Base-by-base conservation (phyloP, 2,797 vertebrate genomes). In the Champsocephalus gunnari region DNA sequence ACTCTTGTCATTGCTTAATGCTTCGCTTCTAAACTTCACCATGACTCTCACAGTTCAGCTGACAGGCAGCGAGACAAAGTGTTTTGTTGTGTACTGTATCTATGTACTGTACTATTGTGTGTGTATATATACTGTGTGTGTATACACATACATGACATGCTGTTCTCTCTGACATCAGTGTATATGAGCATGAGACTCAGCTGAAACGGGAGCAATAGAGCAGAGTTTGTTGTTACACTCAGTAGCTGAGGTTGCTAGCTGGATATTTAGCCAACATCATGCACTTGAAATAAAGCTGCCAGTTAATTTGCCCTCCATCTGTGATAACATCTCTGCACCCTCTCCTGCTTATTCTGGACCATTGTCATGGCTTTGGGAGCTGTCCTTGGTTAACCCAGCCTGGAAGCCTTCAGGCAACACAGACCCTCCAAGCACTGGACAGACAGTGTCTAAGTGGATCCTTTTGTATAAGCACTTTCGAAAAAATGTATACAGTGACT, bases 261-360 rank as follows among this genome's bases (percentile, higher is more conserved):
- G 2, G 11, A 17, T 61, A 0, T 65, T 34, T 53, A 50, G 28
- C 19, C 7, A 11, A 32, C 41, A 68, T n/a, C 9, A 1, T 24
- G 44, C 0, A 0, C 49, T 66, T 69, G 5, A 56, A 24, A 17
- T 61, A 45, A 75, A 63, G 28, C 70, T 34, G 17, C 50, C 43
- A 61, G 43, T 71, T 61, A 3, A 60, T 19, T 66, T 75, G 72
- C 43, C 43, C 65, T 81, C 70, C 60, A 70, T 79, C 64, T 73
- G 71, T 32, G 45, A 76, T 65, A 73, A 64, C 91, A 87, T 90
- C 88, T 92, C 80, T 91, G 71, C 88, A 77, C 74, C 73, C 83
- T 88, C 89, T 91, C 89, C 90, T 89, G 82, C 92, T 91, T 91
- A 82, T 80, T 81, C 79, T 84, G 80, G 79, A 88, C 32, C 12